These are phyloP conservation scores for Microcebus ravelobensis DNA, from an alignment of 2,113 vertebrate genomes.

Conservation along the genomic window DNA sequence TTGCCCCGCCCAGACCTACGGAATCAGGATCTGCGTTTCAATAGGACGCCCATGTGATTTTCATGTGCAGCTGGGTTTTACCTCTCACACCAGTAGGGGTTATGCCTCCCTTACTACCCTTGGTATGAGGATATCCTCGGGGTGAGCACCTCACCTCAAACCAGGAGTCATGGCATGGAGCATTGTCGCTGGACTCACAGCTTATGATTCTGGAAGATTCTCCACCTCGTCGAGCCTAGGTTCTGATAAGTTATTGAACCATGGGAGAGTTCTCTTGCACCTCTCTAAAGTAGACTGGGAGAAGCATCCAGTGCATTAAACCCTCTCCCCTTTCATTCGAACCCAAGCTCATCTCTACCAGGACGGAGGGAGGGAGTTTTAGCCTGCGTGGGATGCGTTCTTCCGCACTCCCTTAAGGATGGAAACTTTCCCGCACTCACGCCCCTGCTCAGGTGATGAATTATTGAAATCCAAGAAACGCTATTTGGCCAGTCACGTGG, in stretches of 20 bases:
- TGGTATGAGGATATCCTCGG: not conserved
- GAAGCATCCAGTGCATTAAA: conserved; percentile 61
- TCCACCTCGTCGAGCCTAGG: not conserved
- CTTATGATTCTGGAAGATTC: not conserved
- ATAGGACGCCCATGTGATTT: not conserved
- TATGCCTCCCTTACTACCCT: not conserved
- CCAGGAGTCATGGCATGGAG: not conserved
- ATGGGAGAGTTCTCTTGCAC: not conserved
- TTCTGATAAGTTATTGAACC: conserved; percentile 60
- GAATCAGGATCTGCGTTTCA: not conserved
- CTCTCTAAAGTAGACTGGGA: conserved; percentile 18
- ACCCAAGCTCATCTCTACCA: conserved; percentile 34
- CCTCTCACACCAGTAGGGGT: not conserved
- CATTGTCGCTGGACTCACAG: not conserved
- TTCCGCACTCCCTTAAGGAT: not conserved
- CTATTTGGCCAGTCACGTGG: conserved; percentile 37
- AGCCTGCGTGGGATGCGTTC: not conserved
- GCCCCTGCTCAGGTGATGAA: not conserved
- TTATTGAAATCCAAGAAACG: conserved; percentile 65
- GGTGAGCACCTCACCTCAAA: not conserved
- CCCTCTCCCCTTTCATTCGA: not conserved
- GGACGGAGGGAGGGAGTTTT: not conserved
- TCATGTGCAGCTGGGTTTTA: not conserved
- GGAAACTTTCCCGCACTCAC: not conserved
- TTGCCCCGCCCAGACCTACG: not conserved